Evolutionary conservation across 2,888 invertebrate genomes (phyloP), one percentile per base, ranked within the genome.

Genomic region (Drosophila fulvimacula): DNA sequence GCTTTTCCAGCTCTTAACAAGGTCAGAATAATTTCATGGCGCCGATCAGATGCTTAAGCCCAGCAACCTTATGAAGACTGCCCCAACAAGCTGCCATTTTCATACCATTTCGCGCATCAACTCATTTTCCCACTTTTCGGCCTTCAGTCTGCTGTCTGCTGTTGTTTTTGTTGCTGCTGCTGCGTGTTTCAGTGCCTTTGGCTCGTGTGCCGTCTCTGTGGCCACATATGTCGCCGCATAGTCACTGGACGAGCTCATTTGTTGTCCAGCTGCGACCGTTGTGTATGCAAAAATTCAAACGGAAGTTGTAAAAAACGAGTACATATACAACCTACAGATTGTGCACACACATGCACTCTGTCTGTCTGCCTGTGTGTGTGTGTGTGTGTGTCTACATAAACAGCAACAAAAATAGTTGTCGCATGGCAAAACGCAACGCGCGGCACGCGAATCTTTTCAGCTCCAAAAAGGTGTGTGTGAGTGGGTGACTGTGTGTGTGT

Each of bases 191-290:
- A 5, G 60, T 15, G 36, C 44, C 46, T 36, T 36, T 58, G 62
- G 48, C 48, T 34, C 57, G 64, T 76, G 76, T 73, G 61, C 76
- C 69, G 62, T 69, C 76, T 72, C 83, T 83, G 83, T 87, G 83
- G 83, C 83, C 83, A 83, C 87, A 83, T 72, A 70, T 86, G 87
- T 79, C 83, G 84, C 83, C 82, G 72, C 82, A 82, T 71, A 81
- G 82, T 81, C 79, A 76, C 81, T 73, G 70, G 73, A 56, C 68
- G 65, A 76, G 81, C 81, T 77, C 82, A 85, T 82, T 82, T 82
- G 82, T 64, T 67, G 80, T 63, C 60, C 76, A 82, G 70, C 76
- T 81, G 82, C 56, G 73, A 42, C 27, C 56, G 61, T 69, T 10
- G 69, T 73, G 73, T 73, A 73, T 77, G 76, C 77, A 73, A 77